Evolutionary conservation across 2,888 invertebrate genomes (phyloP).

Genomic region (Eustalomyia histrio): DNA sequence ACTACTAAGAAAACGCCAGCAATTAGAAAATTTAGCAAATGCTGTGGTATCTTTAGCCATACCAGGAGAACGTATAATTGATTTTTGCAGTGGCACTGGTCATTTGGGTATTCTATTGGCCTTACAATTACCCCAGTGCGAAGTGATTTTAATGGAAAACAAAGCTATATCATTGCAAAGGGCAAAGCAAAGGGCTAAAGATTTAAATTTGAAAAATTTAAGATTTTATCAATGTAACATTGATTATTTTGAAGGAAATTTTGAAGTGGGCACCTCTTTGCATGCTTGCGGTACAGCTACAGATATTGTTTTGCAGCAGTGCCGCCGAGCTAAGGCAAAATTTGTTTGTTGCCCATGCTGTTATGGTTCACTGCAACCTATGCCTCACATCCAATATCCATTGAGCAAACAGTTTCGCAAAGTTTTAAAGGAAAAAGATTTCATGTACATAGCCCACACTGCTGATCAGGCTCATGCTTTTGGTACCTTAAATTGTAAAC

Average conservation of each 20-base stretch:
- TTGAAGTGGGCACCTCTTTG: constrained; percentile 92
- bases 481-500: constrained; percentile 76
- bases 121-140: constrained; percentile 87
- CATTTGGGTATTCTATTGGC: constrained; percentile 94
- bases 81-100: constrained; percentile 97
- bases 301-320: constrained; percentile 93
- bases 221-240: constrained; percentile 92
- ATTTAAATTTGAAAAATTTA: constrained; percentile 86
- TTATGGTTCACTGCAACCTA: constrained; percentile 92
- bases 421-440: constrained; percentile 82
- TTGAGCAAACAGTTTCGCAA: constrained; percentile 84
- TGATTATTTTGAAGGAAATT: constrained; percentile 90
- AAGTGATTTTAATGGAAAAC: constrained; percentile 92
- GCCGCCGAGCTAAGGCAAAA: constrained; percentile 86
- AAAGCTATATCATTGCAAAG: constrained; percentile 91
- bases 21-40: constrained; percentile 90
- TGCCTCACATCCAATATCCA: constrained; percentile 89
- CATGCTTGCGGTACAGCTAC: constrained; percentile 98
- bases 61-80: constrained; percentile 87
- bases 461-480: constrained; percentile 94
- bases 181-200: constrained; percentile 85
- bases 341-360: constrained; percentile 97
- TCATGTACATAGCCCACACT: constrained; percentile 89
- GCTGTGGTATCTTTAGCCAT: constrained; percentile 87
- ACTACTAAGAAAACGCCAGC: constrained; percentile 89